Percentiles rank a stretch among this genome's conserved stretches.
Conservation (phyloP, 2,797 vertebrate species). For the Babyrousa celebensis region DNA sequence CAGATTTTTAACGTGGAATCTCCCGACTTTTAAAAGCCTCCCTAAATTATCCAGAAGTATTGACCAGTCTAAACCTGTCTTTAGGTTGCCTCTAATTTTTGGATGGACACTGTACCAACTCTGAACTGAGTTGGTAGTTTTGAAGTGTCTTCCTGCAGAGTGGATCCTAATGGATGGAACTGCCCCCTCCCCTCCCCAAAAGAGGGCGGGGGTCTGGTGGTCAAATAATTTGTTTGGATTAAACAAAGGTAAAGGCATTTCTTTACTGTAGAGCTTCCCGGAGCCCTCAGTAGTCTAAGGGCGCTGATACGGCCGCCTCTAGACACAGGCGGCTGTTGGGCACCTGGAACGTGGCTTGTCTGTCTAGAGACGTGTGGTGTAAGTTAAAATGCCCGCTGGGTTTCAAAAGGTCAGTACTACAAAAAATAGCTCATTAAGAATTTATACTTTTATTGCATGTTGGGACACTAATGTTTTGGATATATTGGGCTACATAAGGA, state of each 20-base stretch:
- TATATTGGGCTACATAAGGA: conserved; percentile 24
- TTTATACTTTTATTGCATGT: not conserved
- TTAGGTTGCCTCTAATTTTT: not conserved
- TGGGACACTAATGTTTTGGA: conserved; percentile 24
- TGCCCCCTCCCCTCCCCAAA: too few species aligned
- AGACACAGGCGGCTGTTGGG: not conserved
- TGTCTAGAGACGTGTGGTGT: not conserved
- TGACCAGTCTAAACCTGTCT: not conserved
- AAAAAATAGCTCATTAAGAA: conserved; percentile 29
- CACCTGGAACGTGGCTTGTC: not conserved
- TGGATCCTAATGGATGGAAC: not conserved
- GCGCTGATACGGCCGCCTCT: not conserved
- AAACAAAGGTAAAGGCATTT: not conserved
- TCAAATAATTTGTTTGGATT: not conserved
- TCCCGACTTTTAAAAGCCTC: conserved; percentile 22
- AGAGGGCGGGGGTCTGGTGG: too few species aligned
- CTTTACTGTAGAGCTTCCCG: not conserved
- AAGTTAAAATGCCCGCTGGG: not conserved
- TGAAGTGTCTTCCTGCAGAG: not conserved
- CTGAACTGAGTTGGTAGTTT: not conserved
- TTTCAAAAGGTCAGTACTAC: not conserved
- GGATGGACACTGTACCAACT: not conserved
- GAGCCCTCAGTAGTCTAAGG: not conserved
- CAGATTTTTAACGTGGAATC: not conserved
- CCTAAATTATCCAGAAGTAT: not conserved